Conservation (phyloP, 2,797 vertebrate genomes). For the Spinus olivaceus region DNA sequence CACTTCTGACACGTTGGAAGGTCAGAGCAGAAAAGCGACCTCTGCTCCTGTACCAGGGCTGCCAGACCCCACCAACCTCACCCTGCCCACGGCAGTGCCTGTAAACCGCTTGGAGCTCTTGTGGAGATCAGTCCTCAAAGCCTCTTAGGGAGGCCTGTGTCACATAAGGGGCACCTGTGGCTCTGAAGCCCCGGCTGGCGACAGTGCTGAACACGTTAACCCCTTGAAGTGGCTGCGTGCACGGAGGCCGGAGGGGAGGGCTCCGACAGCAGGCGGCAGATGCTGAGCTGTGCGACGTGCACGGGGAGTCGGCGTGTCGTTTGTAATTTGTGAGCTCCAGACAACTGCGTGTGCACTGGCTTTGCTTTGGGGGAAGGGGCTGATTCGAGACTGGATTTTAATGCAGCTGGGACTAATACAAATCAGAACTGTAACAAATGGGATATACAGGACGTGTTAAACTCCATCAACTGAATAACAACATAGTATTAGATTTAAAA, state of each 20-base stretch:
- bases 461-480: not conserved
- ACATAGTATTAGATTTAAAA: not conserved
- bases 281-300: not conserved
- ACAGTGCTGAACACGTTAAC: not conserved
- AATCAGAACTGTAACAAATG: constrained; percentile 19
- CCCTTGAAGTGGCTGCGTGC: not conserved
- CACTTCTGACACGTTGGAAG: not conserved
- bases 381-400: constrained; percentile 4
- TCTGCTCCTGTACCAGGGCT: not conserved
- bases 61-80: not conserved
- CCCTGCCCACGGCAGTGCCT: not conserved
- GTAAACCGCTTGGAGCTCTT: not conserved
- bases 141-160: constrained; percentile 31
- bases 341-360: not conserved
- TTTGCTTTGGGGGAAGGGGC: not conserved
- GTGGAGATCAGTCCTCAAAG: constrained; percentile 29
- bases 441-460: constrained; percentile 9
- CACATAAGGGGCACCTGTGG: not conserved
- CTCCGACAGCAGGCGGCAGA: not conserved
- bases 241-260: not conserved
- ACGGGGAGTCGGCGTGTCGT: not conserved
- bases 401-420: constrained; percentile 44
- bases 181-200: not conserved
- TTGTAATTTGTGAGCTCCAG: constrained; percentile 21
- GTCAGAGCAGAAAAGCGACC: not conserved